These are phyloP conservation scores for Drosophila hamatofila DNA, from an alignment of 2,888 invertebrate species.

Conservation along the genomic window DNA sequence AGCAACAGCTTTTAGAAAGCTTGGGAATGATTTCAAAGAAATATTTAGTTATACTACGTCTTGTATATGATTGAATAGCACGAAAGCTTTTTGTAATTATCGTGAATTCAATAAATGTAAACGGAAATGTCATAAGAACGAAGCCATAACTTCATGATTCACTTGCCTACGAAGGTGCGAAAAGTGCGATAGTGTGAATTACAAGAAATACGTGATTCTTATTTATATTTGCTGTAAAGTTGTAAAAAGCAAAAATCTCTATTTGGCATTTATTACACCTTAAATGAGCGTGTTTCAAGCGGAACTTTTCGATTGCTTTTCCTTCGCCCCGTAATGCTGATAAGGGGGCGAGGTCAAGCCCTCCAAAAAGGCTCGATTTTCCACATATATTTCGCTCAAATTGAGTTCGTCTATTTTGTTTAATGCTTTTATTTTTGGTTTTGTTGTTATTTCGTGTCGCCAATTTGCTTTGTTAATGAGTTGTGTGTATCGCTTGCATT, in stretches of 20 bases:
- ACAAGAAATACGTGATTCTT: neutral
- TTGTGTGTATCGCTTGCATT: conserved; percentile 16
- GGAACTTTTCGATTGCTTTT: neutral
- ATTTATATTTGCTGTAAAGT: neutral
- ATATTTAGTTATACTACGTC: too few species aligned
- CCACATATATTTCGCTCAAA: conserved; percentile 1
- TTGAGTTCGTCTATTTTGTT: neutral
- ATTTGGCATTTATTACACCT: neutral
- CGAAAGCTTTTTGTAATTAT: too few species aligned
- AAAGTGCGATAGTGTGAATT: neutral
- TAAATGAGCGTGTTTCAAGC: neutral
- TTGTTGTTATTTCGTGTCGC: conserved; percentile 19
- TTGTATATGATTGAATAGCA: too few species aligned
- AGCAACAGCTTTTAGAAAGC: too few species aligned
- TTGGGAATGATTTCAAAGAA: too few species aligned
- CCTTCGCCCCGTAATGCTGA: neutral
- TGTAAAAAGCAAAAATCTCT: neutral
- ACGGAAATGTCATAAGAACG: too few species aligned
- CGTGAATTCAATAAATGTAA: too few species aligned
- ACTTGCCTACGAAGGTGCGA: neutral
- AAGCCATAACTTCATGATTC: neutral
- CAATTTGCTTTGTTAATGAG: conserved; percentile 56
- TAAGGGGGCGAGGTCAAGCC: neutral
- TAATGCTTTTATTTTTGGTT: neutral
- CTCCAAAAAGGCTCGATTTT: neutral